phyloP scores from a whole-genome alignment of 2,888 invertebrate genomes.

The Himalopsyche anomala region DNA sequence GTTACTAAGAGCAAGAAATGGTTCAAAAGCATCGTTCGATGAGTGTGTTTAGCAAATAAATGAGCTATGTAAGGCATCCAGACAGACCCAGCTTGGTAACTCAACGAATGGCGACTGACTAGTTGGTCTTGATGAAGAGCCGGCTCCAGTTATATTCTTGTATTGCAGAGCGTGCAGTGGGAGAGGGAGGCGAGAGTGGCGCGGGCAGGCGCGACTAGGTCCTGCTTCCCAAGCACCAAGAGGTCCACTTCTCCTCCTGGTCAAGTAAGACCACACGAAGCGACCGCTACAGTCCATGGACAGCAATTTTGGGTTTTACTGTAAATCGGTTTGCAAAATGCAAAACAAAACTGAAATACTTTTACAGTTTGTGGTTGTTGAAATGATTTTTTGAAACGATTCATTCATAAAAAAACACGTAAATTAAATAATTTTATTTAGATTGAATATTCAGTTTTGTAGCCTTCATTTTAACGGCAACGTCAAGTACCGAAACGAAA shows the following conservation, averaged over 20 bases:
- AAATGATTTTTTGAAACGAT: too few species aligned
- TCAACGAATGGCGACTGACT: conserved; percentile 31
- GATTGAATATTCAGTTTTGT: too few species aligned
- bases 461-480: too few species aligned
- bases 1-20: not conserved
- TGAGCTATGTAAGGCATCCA: not conserved
- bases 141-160: conserved; percentile 74
- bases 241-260: conserved; percentile 76
- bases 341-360: not conserved
- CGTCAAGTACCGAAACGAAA: too few species aligned
- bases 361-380: not conserved
- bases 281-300: conserved; percentile 62
- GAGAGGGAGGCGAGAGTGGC: conserved; percentile 67
- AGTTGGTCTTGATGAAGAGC: conserved; percentile 54
- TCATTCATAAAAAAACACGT: too few species aligned
- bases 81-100: conserved; percentile 2
- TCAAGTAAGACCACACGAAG: conserved; percentile 68
- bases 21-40: not conserved
- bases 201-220: conserved; percentile 68
- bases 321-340: not conserved
- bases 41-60: not conserved
- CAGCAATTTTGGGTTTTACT: conserved; percentile 54
- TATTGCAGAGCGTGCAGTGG: conserved; percentile 77
- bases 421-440: too few species aligned
- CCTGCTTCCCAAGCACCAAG: conserved; percentile 69